Conservation (phyloP, 2,888 invertebrate species). For the Agrochola litura region DNA sequence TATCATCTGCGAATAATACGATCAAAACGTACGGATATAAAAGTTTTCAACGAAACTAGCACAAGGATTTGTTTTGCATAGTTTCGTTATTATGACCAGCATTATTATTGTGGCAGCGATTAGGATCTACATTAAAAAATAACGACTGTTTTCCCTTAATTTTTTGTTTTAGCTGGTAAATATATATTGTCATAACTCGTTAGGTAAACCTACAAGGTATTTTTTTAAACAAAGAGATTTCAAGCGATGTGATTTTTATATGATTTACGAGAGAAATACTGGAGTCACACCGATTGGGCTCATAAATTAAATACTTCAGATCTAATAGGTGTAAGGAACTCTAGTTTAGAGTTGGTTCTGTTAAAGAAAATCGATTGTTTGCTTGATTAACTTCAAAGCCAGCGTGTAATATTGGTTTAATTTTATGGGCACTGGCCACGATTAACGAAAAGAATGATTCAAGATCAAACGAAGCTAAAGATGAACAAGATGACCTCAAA, state of each 20-base stretch:
- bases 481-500: conserved; percentile 1
- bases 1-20: too few species aligned
- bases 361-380: conserved; percentile 1
- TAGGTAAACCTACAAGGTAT: conserved; percentile 3
- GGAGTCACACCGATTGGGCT: neutral
- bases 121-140: conserved; percentile 45
- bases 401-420: conserved; percentile 14
- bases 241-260: neutral
- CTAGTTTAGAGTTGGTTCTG: neutral
- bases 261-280: neutral
- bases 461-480: conserved; percentile 12
- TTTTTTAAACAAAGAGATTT: neutral
- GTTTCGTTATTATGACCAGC: conserved; percentile 45
- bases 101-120: conserved; percentile 40
- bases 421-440: neutral
- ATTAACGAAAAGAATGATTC: neutral
- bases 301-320: neutral
- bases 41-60: conserved; percentile 37
- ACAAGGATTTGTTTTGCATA: conserved; percentile 56
- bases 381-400: conserved; percentile 9
- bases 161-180: conserved; percentile 34
- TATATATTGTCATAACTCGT: conserved; percentile 21
- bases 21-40: conserved; percentile 18
- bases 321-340: neutral
- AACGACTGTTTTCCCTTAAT: conserved; percentile 33